Evolutionary conservation across 2,797 vertebrate species (phyloP), one percentile per base, ranked within the genome.

Genomic region (Steatocranus sp.): DNA sequence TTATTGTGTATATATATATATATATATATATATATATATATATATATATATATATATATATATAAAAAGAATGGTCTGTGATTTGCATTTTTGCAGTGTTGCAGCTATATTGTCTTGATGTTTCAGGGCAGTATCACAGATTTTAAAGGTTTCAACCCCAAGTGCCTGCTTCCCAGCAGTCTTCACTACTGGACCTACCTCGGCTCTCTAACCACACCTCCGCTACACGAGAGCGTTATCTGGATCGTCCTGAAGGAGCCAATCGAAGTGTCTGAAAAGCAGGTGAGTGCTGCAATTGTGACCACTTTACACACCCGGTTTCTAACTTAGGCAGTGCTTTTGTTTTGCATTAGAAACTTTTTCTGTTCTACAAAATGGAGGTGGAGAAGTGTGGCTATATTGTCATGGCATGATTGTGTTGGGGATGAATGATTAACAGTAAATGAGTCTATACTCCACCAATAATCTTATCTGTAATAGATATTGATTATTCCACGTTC

Each of bases 131-230:
- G 94, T 74, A 93, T 96, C 86, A 97, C 96, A 82, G 95, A 97
- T 68, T 99, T 99, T 89, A 97, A 95, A 92, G 95, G 94, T 89
- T 99, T 99, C 96, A 98, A 98, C 85, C 98, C 98, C 6, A 97
- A 97, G 92, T 98, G 97, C 92, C 97, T 99, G 51, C 95, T 99
- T 88, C 98, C 98, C 23, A 92, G 95, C 86, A 97, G 90, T 92
- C 94, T 97, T 78, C 97, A 97, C 87, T 99, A 96, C 88, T 99
- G 98, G 98, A 99, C 98, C 4, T 99, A 99, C 89, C 96, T 95
- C 0, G 98, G 98, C 25, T 99, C 98, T 10, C 92, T 99, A 94
- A 99, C 98, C 75, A 99, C 98, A 0, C 98, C 98, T 5, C 98
- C 98, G 0, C 96, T 99, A 27, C 94, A 96, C 1, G 98, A 99